Conservation (phyloP, 2,797 vertebrate genomes). For the Buphagus erythrorhynchus region DNA sequence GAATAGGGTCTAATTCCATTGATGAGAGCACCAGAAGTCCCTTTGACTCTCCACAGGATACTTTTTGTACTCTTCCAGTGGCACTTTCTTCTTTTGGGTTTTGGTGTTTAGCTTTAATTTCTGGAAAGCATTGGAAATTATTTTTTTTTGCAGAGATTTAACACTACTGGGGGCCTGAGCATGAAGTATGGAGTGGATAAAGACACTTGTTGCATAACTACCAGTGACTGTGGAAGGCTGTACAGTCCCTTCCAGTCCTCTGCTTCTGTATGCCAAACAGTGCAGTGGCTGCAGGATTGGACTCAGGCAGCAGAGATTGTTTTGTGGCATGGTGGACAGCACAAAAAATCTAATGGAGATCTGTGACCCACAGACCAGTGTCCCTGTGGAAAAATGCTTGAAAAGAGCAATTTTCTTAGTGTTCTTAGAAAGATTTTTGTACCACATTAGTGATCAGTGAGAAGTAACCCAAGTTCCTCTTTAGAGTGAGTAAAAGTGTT, state of each 20-base stretch:
- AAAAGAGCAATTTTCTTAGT: background rate
- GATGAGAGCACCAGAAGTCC: background rate
- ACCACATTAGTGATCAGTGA: background rate
- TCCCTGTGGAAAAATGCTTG: background rate
- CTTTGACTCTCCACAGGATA: background rate
- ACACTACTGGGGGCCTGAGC: background rate
- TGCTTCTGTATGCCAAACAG: background rate
- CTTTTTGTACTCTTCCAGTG: background rate
- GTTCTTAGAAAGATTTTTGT: background rate
- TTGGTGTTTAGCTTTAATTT: background rate
- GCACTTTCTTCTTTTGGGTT: rapidly evolving
- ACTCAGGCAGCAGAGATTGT: rapidly evolving
- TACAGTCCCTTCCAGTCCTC: background rate
- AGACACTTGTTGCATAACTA: background rate
- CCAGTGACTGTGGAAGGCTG: background rate
- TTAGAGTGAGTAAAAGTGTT: background rate
- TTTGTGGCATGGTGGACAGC: background rate
- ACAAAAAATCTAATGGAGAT: background rate
- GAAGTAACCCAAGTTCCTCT: background rate
- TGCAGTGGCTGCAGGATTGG: background rate
- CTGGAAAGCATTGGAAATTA: background rate
- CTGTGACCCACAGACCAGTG: background rate
- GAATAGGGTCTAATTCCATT: background rate
- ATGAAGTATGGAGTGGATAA: background rate
- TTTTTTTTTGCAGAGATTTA: background rate